These are phyloP conservation scores for Rhinogobius similis DNA, from an alignment of 2,113 vertebrate genomes.

Conservation along the genomic window DNA sequence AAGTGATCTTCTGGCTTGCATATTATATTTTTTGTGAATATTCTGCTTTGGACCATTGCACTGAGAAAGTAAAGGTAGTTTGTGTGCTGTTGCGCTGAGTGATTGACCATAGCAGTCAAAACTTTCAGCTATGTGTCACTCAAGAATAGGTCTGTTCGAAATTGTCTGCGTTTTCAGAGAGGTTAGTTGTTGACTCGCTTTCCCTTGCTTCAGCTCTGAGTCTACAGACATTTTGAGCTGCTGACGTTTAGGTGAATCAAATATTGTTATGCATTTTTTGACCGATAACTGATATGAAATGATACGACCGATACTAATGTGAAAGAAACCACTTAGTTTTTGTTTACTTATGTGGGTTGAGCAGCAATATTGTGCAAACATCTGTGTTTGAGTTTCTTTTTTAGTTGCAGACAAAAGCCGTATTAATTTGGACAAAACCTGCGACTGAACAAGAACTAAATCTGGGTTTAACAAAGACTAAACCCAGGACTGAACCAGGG, in stretches of 20 bases:
- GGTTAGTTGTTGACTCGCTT: neutral
- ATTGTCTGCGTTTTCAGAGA: neutral
- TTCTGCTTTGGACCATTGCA: neutral
- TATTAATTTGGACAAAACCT: too few relatives aligned
- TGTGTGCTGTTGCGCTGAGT: neutral
- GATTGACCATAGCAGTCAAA: conserved; percentile 20
- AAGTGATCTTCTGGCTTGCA: neutral
- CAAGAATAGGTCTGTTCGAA: conserved; percentile 31
- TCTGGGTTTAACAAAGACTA: too few relatives aligned
- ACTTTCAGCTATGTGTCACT: conserved; percentile 52
- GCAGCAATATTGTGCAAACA: too few relatives aligned
- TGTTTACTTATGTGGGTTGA: too few relatives aligned
- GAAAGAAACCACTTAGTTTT: neutral
- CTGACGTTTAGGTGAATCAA: conserved; percentile 7
- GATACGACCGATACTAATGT: neutral
- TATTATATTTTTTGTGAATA: neutral
- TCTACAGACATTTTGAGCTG: neutral
- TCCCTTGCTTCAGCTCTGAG: neutral
- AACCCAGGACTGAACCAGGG: too few relatives aligned
- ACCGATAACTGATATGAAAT: neutral
- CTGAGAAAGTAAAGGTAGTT: neutral
- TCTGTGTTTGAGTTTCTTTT: too few relatives aligned
- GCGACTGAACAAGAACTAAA: too few relatives aligned
- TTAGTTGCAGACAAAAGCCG: too few relatives aligned
- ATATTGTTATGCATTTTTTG: conserved; percentile 29